phyloP scores from a whole-genome alignment of 2,797 vertebrate species.

The Adelosebastes latens region DNA sequence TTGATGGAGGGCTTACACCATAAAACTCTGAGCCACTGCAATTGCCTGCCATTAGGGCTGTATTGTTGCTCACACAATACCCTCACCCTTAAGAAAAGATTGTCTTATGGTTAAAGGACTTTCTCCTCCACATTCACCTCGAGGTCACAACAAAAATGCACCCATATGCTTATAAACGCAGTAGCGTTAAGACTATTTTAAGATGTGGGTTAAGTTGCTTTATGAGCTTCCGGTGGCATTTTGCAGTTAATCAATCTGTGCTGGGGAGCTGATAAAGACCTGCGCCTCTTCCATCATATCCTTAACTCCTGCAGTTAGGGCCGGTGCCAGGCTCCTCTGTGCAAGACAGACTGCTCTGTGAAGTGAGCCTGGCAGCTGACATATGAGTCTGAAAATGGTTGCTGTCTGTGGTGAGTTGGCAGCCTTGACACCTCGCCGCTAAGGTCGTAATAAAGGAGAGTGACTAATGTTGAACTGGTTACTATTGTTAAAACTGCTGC shows the following conservation, averaged over 20 bases:
- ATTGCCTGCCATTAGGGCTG: slow-evolving; percentile 75
- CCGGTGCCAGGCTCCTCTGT: slow-evolving; percentile 46
- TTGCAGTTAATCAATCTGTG: slow-evolving; percentile 68
- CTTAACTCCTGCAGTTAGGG: slow-evolving; percentile 61
- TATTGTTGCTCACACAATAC: slow-evolving; percentile 75
- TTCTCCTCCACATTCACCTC: slow-evolving; percentile 42
- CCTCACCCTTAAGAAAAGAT: slow-evolving; percentile 68
- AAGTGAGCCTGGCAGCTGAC: slow-evolving; percentile 69
- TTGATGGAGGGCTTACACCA: slow-evolving; percentile 79
- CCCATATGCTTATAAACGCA: slow-evolving; percentile 22
- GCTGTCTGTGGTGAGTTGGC: slow-evolving; percentile 54
- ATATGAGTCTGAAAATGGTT: slow-evolving; percentile 63
- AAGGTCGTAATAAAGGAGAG: slow-evolving; percentile 55
- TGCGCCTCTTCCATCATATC: slow-evolving; percentile 40
- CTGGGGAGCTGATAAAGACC: slow-evolving; percentile 51
- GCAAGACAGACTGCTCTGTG: slow-evolving; percentile 54
- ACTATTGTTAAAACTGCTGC: slow-evolving; percentile 34
- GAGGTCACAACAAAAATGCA: slow-evolving; percentile 40
- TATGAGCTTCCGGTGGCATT: slow-evolving; percentile 52
- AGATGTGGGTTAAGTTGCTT: slow-evolving; percentile 47
- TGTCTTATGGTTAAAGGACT: slow-evolving; percentile 42
- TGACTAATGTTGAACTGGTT: slow-evolving; percentile 40
- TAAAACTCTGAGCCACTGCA: slow-evolving; percentile 74
- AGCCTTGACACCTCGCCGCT: slow-evolving; percentile 51
- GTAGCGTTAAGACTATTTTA: slow-evolving; percentile 36